Percentiles rank a stretch among this genome's conserved stretches.
These are phyloP conservation scores for Siniperca scherzeri DNA, from an alignment of 2,797 vertebrate genomes.

Conservation along the genomic window DNA sequence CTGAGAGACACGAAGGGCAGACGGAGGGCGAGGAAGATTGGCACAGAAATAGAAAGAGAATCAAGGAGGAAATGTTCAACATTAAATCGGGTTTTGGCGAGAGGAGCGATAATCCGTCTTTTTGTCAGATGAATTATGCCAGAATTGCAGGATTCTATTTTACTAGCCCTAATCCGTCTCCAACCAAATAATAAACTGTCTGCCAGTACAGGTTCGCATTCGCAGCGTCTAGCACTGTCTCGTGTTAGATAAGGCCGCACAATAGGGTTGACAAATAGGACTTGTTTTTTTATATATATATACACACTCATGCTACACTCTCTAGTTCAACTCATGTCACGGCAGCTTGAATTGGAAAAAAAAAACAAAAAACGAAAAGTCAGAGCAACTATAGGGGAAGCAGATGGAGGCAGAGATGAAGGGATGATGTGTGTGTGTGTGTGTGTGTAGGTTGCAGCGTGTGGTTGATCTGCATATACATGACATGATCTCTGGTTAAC, in stretches of 20 bases:
- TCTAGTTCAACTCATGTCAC: conserved; percentile 10
- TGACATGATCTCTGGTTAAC: conserved; percentile 73
- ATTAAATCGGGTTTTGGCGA: conserved; percentile 46
- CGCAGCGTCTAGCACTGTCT: conserved; percentile 42
- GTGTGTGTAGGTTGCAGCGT: conserved; percentile 14
- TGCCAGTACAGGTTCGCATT: conserved; percentile 50
- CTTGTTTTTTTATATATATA: conserved; percentile 7
- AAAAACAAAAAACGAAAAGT: not conserved
- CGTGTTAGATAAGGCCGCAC: conserved; percentile 57
- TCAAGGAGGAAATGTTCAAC: conserved; percentile 36
- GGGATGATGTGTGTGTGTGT: conserved; percentile 3
- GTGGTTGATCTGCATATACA: conserved; percentile 59
- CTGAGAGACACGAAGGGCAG: conserved; percentile 3
- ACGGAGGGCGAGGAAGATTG: not conserved
- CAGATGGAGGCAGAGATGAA: conserved; percentile 25
- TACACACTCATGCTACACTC: not conserved
- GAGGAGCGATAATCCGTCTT: conserved; percentile 62
- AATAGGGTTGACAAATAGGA: conserved; percentile 54
- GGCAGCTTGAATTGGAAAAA: not conserved
- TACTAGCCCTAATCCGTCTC: conserved; percentile 66
- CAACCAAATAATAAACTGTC: conserved; percentile 61
- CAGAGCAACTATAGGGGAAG: not conserved
- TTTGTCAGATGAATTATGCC: conserved; percentile 68
- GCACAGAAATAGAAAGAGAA: conserved; percentile 8
- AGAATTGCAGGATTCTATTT: conserved; percentile 60